phyloP scores from a whole-genome alignment of 2,113 vertebrate species.

The Chascanopsetta lugubris region DNA sequence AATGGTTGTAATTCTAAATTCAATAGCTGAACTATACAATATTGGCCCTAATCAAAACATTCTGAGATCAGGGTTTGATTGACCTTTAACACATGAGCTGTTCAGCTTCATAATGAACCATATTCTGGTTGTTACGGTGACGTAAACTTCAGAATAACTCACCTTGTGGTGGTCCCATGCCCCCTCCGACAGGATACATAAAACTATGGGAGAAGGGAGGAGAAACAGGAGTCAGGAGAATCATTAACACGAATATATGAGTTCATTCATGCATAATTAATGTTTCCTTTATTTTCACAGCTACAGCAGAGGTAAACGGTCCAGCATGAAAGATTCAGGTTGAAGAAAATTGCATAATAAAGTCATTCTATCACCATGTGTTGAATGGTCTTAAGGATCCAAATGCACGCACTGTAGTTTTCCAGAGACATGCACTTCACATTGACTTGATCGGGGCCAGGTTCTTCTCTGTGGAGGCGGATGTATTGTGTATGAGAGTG shows the following conservation, averaged over 20 bases:
- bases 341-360: no score
- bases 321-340: no score
- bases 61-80: no score
- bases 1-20: no score
- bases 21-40: no score
- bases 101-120: background rate
- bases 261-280: background rate
- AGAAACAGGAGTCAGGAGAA: constrained; percentile 55
- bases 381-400: no score
- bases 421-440: background rate
- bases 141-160: constrained; percentile 59
- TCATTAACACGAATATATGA: background rate
- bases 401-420: no score
- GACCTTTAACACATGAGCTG: no score
- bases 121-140: background rate
- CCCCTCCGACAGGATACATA: constrained; percentile 92
- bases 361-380: no score
- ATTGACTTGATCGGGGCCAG: no score
- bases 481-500: background rate
- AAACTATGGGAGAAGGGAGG: constrained; percentile 81
- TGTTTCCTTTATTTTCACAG: background rate
- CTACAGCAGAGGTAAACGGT: background rate
- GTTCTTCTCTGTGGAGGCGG: no score
- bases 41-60: no score
- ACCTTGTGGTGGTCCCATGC: constrained; percentile 93